Evolutionary conservation across 64 coral and sea anemone genomes (phyloP), one percentile per base, ranked within the genome.

Genomic region (Acropora yongei): DNA sequence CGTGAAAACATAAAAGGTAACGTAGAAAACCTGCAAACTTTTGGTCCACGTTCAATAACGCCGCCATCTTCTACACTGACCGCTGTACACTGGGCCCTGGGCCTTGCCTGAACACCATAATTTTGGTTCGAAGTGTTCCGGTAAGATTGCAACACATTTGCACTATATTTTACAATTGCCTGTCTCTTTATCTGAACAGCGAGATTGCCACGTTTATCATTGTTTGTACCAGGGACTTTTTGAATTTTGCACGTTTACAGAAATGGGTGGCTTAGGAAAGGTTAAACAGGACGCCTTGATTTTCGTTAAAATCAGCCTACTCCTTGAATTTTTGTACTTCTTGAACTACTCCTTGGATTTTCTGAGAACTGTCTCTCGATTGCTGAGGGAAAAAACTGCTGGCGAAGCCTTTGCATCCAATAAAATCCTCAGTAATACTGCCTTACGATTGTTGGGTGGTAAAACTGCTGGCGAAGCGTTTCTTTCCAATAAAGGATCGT

Each of bases 261-360:
- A 99, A 48, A 71, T 99, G 44, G 91, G 71, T 14, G 14, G 78
- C 39, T 7, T 7, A 5, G 89, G 86, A 18, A 99, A 96, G 71
- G 14, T 91, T 2, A 47, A 86, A 49, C 88, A 94, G 60, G 94
- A 94, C 1, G 1, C 77, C 20, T 45, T 79, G 30, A 50, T 65
- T 17, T 49, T 94, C 8, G 5, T 14, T 43, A 99, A 96, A 71
- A 14, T 96, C 9, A 55, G 76, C 14, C 51, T 99, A 12, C 89
- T 99, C 1, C 44, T 94, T 68, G 88, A 79, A 6, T 65, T 99
- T 8, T 83, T 99, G 19, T 99, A 99, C 76, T 44, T 96, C 57
- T 99, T 99, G 75, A 99, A 96, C 60, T 99, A 94, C n/a, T 99
- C 97, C 3, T 63, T 99, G 88, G 90, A 90, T 72, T 99, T 99